These are phyloP conservation scores for Pollenia labialis DNA, from an alignment of 2,888 invertebrate species.

Conservation along the genomic window DNA sequence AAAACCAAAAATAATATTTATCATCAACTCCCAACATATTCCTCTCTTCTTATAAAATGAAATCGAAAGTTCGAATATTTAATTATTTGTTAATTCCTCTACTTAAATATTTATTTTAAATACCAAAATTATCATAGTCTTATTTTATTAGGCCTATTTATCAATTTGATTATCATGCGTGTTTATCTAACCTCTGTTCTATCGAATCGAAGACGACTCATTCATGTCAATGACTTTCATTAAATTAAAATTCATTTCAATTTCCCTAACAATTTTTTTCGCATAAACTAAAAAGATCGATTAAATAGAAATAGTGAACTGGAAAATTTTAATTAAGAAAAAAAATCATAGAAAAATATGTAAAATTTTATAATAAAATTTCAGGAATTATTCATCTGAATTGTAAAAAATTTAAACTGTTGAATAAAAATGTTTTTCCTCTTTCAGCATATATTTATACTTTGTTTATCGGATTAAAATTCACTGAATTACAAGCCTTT, in stretches of 20 bases:
- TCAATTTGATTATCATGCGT: background rate
- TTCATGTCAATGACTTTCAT: background rate
- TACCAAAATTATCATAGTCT: too few species aligned
- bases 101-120: too few species aligned
- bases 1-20: background rate
- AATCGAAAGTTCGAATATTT: slow-evolving; percentile 2
- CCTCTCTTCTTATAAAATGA: background rate
- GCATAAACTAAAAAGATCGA: background rate
- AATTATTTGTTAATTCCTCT: background rate
- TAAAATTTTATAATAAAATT: too few species aligned
- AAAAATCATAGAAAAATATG: too few species aligned
- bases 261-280: background rate
- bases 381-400: too few species aligned
- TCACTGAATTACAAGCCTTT: too few species aligned
- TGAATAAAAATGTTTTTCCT: too few species aligned
- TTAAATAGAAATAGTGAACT: background rate
- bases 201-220: background rate
- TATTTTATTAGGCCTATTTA: background rate
- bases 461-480: too few species aligned
- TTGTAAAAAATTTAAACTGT: too few species aligned
- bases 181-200: background rate
- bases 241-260: background rate
- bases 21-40: background rate
- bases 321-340: too few species aligned
- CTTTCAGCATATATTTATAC: too few species aligned